phyloP scores from a whole-genome alignment of 2,113 vertebrate genomes.

The Globicephala melas region DNA sequence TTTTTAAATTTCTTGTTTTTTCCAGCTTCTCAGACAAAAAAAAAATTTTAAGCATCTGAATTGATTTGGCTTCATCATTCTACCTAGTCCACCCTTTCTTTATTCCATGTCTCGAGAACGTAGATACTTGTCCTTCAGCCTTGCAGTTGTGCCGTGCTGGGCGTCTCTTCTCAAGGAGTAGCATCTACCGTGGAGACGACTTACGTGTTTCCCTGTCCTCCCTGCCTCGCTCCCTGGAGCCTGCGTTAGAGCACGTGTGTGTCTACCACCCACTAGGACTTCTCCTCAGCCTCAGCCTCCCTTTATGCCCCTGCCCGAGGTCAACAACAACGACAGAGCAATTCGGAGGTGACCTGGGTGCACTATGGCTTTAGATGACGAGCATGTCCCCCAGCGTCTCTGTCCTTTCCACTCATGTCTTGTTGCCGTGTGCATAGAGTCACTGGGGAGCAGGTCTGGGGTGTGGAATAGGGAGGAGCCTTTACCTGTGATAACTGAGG shows the following conservation, averaged over 20 bases:
- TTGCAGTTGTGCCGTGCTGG: not conserved
- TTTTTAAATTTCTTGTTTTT: not conserved
- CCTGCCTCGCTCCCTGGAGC: not conserved
- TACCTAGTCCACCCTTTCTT: not conserved
- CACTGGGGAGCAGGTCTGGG: not conserved
- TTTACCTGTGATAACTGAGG: not conserved
- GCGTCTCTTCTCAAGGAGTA: not conserved
- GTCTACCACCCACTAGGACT: not conserved
- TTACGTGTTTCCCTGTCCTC: not conserved
- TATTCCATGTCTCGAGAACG: not conserved
- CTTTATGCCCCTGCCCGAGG: not conserved
- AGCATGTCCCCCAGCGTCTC: accelerated
- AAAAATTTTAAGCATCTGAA: not conserved
- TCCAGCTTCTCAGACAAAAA: not conserved
- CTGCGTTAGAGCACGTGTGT: not conserved
- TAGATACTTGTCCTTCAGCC: not conserved
- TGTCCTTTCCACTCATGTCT: not conserved
- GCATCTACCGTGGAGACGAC: not conserved
- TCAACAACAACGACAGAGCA: not conserved
- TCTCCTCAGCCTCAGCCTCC: not conserved
- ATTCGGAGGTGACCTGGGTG: not conserved
- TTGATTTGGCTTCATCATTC: not conserved
- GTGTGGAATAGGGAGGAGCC: not conserved
- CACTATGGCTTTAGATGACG: not conserved
- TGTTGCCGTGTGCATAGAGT: not conserved